A percentile compares a stretch with the other conserved stretches of the same genome.
These are phyloP conservation scores for Heterohyrax brucei DNA, from an alignment of 2,797 vertebrate species.

Conservation along the genomic window DNA sequence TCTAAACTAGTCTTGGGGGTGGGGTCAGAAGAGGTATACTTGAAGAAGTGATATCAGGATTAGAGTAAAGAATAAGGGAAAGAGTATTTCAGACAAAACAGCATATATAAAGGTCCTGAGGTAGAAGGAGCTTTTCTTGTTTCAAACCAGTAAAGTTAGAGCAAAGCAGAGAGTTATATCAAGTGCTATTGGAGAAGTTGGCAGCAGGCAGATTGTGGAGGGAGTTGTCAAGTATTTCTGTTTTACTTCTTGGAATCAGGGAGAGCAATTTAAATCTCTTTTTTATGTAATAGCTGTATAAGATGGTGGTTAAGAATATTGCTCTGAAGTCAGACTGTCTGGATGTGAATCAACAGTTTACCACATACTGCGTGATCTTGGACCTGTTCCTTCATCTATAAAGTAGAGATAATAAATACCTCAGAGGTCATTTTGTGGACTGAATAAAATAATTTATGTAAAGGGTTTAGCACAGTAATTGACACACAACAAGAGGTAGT, in stretches of 20 bases:
- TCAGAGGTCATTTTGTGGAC: neutral
- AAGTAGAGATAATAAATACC: conserved; percentile 6
- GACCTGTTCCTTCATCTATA: neutral
- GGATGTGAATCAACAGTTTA: neutral
- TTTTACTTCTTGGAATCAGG: conserved; percentile 58
- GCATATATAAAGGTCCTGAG: neutral
- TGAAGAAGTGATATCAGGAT: conserved; percentile 24
- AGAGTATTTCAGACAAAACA: conserved; percentile 2
- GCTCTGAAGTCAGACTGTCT: neutral
- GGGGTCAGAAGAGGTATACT: neutral
- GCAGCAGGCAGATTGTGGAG: neutral
- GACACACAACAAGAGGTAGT: neutral
- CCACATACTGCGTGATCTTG: neutral
- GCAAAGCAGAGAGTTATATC: neutral
- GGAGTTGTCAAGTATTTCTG: neutral
- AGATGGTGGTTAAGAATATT: neutral
- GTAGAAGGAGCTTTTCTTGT: neutral
- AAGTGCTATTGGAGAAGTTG: neutral
- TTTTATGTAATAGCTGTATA: conserved; percentile 42
- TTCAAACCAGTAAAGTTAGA: neutral
- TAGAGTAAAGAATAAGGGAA: neutral
- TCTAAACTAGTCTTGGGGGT: neutral
- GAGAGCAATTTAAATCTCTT: neutral
- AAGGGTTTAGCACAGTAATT: neutral
- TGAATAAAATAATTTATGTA: neutral